Conservation (phyloP, 2,888 invertebrate genomes). For the Serripes groenlandicus region DNA sequence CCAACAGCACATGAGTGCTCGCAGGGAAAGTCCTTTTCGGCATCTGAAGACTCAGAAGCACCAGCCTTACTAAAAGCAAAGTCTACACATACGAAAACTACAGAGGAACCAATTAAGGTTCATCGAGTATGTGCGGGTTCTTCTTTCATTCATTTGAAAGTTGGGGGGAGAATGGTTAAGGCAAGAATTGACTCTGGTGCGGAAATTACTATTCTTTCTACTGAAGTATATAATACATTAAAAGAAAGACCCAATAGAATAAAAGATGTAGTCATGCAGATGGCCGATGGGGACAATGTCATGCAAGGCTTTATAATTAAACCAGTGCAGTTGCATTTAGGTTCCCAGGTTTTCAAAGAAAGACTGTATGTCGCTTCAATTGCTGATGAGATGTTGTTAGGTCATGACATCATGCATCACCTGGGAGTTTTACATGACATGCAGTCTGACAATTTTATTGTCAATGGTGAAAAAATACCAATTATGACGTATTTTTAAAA, state of each 20-base stretch:
- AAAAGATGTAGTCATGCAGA: constrained; percentile 15
- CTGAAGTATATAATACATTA: constrained; percentile 26
- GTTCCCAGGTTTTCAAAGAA: constrained; percentile 14
- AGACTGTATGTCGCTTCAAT: constrained; percentile 37
- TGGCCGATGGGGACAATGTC: constrained; percentile 19
- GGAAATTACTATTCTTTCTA: constrained; percentile 35
- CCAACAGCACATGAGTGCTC: too few relatives aligned
- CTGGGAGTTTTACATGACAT: constrained; percentile 17
- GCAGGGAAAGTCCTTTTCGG: background rate
- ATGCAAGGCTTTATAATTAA: constrained; percentile 18
- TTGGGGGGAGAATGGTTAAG: constrained; percentile 23
- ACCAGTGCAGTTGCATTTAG: constrained; percentile 17
- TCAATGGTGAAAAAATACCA: constrained; percentile 19
- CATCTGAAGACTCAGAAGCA: background rate
- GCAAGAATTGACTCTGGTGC: constrained; percentile 41
- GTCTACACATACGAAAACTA: background rate
- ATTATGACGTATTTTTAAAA: constrained; percentile 13
- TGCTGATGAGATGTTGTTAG: constrained; percentile 42
- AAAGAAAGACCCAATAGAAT: constrained; percentile 15
- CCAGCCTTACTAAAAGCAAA: background rate
- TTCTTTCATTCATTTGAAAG: constrained; percentile 6
- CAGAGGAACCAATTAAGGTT: background rate
- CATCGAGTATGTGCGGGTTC: constrained; percentile 25
- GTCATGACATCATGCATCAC: constrained; percentile 32
- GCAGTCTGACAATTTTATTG: background rate